Base-by-base conservation (phyloP, 2,113 vertebrate genomes). In the Alethe castanea region DNA sequence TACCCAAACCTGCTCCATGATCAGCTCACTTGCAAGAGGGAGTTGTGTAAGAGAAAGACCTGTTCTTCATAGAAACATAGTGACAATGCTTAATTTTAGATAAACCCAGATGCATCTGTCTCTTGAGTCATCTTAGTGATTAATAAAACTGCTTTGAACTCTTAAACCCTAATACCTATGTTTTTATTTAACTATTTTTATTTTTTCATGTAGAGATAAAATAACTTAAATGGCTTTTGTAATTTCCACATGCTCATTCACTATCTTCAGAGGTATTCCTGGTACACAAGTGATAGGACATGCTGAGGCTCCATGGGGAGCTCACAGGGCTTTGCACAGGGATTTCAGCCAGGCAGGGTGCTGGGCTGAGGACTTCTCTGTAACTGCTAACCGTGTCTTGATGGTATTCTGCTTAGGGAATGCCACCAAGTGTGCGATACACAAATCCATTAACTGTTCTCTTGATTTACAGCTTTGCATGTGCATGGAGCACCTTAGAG, bases 271-370 rank as follows among this genome's bases (percentile, higher is more conserved):
- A 59, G 12, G 8, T 25, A 26, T 66, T 70, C 35, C 38, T 31
- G 14, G 25, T 25, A n/a, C 17, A 69, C 8, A 52, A 44, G 20
- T 2, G 33, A 57, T 36, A 12, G 19, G 40, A 52, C 0, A 2
- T 7, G 15, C 54, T 4, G 2, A 66, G 17, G 11, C 6, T 9
- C 38, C 1, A 0, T 5, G 28, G 31, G 35, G 25, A 64, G 20
- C 19, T 84, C 25, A n/a, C 6, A 65, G 31, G 40, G 10, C 26
- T 88, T 79, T 54, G 28, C 22, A 45, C 13, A 19, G n/a, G 22
- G 29, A 54, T 47, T 16, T 71, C 42, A 79, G 33, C 5, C 64
- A 69, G 33, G 36, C 35, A 86, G 42, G 1, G 5, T 16, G 6
- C 25, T 11, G 16, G 18, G 45, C 45, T 64, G 48, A 54, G 15